phyloP scores from a whole-genome alignment of 2,113 vertebrate species.

The Notothenia coriiceps region DNA sequence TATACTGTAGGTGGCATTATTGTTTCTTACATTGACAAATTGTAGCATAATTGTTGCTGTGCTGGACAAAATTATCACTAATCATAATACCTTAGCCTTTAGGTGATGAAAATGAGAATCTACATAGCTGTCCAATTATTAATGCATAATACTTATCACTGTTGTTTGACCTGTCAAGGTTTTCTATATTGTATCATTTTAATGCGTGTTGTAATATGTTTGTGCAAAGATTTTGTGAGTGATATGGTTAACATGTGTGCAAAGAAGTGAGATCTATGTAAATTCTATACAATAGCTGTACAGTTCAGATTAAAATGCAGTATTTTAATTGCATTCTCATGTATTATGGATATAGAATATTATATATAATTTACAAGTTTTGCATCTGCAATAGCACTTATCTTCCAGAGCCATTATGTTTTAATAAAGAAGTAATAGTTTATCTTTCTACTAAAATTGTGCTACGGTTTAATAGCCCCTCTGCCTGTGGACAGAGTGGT shows the following conservation, averaged over 20 bases:
- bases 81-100: conserved; percentile 26
- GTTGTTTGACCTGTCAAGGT: conserved; percentile 27
- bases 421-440: conserved; percentile 61
- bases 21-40: conserved; percentile 23
- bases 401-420: conserved; percentile 74
- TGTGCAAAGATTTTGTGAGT: conserved; percentile 39
- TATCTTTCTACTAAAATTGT: conserved; percentile 75
- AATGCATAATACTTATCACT: conserved; percentile 17
- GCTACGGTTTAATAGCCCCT: conserved; percentile 58
- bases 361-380: conserved; percentile 69
- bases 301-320: conserved; percentile 76
- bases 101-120: not conserved
- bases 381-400: conserved; percentile 60
- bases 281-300: conserved; percentile 79
- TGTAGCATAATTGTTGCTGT: conserved; percentile 41
- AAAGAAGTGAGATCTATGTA: conserved; percentile 41
- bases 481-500: conserved; percentile 70
- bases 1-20: conserved; percentile 32
- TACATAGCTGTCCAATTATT: conserved; percentile 24
- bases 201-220: conserved; percentile 33
- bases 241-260: conserved; percentile 40
- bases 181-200: conserved; percentile 42
- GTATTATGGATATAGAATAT: conserved; percentile 71
- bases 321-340: conserved; percentile 85
- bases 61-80: conserved; percentile 57